Base-by-base conservation (phyloP, 2,113 vertebrate genomes). In the Nannobrachium achirus region DNA sequence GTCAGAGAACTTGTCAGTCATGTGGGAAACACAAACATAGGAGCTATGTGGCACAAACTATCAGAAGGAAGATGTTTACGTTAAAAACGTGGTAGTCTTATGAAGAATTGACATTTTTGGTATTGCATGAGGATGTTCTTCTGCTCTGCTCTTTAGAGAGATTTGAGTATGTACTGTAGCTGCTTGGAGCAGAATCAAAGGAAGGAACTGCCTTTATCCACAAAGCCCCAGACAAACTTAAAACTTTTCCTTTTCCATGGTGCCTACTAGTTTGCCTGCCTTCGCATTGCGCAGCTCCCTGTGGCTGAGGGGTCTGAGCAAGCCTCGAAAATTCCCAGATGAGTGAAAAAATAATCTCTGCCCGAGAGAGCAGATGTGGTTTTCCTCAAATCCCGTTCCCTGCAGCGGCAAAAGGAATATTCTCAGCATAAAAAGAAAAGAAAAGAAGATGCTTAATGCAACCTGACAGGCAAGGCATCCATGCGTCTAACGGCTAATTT, bases 331-430 rank as follows among this genome's bases (percentile, higher is more conserved):
- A 85, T 74, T 82, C 78, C 81, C 84, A 57, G 67, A 80, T 67
- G 84, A 84, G 78, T 41, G 18, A 71, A 42, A 63, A 73, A 85
- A 75, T 85, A 83, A 88, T 88, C 77, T 87, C 59, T 68, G 63
- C 53, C 56, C 75, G 58, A 75, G 72, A 81, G 78, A 84, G 76
- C 69, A 70, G 69, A 70, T 74, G 77, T 10, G 13, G 71, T 79
- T 82, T 75, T 41, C 39, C 40, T 76, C 39, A 78, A 86, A 88
- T 89, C 84, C 69, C 56, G 79, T 89, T 88, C 87, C 85, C n/a
- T n/a, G 85, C 77, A 71, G 71, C 3, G n/a, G 40, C 50, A 39
- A 73, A 73, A 62, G 8, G 19, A 80, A 78, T 70, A 75, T 85
- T 77, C 67, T 65, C 42, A 4, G 61, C 51, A 67, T 33, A 5